phyloP scores from a whole-genome alignment of 2,113 vertebrate genomes.

The Centrocercus urophasianus region DNA sequence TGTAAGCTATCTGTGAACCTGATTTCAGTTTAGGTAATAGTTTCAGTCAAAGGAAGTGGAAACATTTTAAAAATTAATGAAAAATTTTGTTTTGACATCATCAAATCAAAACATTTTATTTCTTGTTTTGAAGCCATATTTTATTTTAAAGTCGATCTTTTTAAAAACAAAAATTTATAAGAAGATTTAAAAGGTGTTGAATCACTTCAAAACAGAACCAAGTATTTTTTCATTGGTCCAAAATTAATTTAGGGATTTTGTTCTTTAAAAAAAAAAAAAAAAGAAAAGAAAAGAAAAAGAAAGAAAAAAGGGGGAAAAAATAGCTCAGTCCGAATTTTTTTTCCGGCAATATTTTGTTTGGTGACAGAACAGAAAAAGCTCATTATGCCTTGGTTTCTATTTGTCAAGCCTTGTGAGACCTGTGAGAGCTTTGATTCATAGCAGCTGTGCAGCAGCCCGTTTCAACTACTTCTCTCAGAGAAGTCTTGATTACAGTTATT shows the following conservation, averaged over 20 bases:
- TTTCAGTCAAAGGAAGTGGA: not conserved
- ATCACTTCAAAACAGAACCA: not conserved
- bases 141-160: slow-evolving; percentile 6
- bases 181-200: not conserved
- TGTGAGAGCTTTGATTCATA: not conserved
- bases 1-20: not conserved
- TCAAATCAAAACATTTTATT: not conserved
- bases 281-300: not conserved
- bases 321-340: not conserved
- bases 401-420: not conserved
- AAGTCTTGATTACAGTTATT: not conserved
- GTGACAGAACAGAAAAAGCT: not conserved
- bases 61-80: not conserved
- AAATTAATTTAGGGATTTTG: not conserved
- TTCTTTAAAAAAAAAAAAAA: not conserved
- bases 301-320: not conserved
- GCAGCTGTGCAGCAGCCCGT: not conserved
- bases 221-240: not conserved
- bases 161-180: not conserved
- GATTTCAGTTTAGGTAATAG: not conserved
- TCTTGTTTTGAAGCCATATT: not conserved
- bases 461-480: not conserved
- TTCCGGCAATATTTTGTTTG: not conserved
- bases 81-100: not conserved
- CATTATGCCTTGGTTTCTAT: not conserved